phyloP scores from a whole-genome alignment of 1,140 invertebrate genomes.

The Stenopsyche tienmushanensis region DNA sequence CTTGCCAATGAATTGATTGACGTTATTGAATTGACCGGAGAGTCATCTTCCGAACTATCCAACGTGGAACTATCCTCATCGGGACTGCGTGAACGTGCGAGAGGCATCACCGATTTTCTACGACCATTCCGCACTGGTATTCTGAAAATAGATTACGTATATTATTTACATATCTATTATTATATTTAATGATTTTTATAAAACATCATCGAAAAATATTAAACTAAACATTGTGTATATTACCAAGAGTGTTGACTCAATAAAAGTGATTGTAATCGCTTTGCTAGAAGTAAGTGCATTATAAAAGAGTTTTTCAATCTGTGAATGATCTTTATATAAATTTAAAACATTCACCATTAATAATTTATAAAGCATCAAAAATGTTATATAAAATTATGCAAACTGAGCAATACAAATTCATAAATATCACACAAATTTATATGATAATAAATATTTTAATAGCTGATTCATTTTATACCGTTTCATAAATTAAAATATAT shows the following conservation, averaged over 20 bases:
- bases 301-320: slow-evolving; percentile 11
- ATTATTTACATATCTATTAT: slow-evolving; percentile 12
- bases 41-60: slow-evolving; percentile 55
- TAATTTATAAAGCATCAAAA: too few relatives aligned
- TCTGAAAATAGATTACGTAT: slow-evolving; percentile 37
- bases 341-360: neutral
- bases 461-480: too few relatives aligned
- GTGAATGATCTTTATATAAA: neutral
- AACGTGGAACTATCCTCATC: slow-evolving; percentile 47
- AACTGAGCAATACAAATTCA: too few relatives aligned
- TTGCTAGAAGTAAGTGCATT: slow-evolving; percentile 10
- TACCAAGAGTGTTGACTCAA: slow-evolving; percentile 6
- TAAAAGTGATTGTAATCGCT: slow-evolving; percentile 21
- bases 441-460: too few relatives aligned
- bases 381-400: too few relatives aligned
- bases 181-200: neutral
- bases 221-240: too few relatives aligned
- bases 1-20: slow-evolving; percentile 81
- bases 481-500: too few relatives aligned
- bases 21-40: slow-evolving; percentile 72
- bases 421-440: too few relatives aligned
- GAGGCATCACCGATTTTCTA: slow-evolving; percentile 52
- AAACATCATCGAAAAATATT: neutral
- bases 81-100: slow-evolving; percentile 46
- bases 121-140: slow-evolving; percentile 50